Evolutionary conservation across 2,113 vertebrate genomes (phyloP).

Genomic region (Cololabis saira): DNA sequence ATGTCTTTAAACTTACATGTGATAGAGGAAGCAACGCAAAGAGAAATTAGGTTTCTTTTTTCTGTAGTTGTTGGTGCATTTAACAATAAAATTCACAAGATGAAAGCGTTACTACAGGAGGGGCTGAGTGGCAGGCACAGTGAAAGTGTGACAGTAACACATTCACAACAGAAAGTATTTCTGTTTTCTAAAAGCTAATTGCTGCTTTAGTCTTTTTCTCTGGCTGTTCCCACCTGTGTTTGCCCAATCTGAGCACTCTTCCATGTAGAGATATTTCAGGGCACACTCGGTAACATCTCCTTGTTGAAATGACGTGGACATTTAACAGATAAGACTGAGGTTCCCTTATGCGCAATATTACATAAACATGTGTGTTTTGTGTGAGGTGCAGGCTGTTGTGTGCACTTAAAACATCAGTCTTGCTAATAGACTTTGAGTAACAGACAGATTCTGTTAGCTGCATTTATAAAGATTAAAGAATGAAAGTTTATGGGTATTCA

Average conservation of each 20-base stretch:
- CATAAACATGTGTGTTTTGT: slow-evolving; percentile 14
- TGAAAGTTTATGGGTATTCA: not conserved
- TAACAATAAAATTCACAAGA: not conserved
- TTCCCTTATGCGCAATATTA: not conserved
- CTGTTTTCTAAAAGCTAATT: not conserved
- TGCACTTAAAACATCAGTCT: not conserved
- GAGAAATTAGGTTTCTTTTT: not conserved
- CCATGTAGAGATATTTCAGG: no score
- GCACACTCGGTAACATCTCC: not conserved
- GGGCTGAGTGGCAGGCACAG: not conserved
- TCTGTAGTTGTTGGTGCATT: not conserved
- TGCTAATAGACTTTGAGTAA: not conserved
- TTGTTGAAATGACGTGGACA: slow-evolving; percentile 3
- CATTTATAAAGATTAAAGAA: not conserved
- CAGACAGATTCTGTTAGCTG: not conserved
- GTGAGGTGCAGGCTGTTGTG: slow-evolving; percentile 1
- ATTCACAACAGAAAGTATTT: not conserved
- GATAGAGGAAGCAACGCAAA: not conserved
- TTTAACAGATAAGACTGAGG: slow-evolving; percentile 10
- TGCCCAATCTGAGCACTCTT: not conserved
- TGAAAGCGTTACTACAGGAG: not conserved
- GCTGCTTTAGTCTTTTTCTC: not conserved
- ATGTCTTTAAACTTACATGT: not conserved
- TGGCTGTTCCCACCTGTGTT: not conserved
- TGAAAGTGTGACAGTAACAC: not conserved